Base-by-base conservation (phyloP, 23 tunicate genomes). In the Diplosoma virens region DNA sequence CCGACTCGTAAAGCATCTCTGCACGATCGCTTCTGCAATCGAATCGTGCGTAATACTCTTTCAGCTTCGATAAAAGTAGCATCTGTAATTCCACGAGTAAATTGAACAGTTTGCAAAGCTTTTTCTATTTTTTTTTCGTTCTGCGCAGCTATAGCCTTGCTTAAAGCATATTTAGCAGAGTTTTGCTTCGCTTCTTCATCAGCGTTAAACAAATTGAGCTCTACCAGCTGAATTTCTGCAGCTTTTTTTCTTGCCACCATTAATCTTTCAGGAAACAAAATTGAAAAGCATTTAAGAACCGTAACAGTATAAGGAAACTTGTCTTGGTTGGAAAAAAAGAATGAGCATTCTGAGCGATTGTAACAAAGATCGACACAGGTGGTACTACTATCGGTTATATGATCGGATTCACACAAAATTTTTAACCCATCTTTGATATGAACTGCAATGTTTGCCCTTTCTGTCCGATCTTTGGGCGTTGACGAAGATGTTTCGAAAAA, bases 181-280 rank as follows among this genome's bases (percentile, higher is more conserved):
- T 82, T 82, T 14, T 11, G 20, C n/a, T 45, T 45, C 24, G 63
- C 59, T 30, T 82, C 75, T 25, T 30, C 31, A 25, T 82, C 81
- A 6, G 72, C 81, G 29, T 61, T 14, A 21, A 37, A 58, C 34
- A 82, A 21, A 32, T 63, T 50, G 11, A 82, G 37, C 30, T 82
- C 87, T 0, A 66, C 87, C 24, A 82, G 46, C 30, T 58, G 52
- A 1, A 82, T 41, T 30, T 63, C 81, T n/a, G 87, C 87, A 1
- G 48, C 55, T 34, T 74, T 74, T 30, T 65, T 74, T 1, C 33
- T 18, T 6, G 47, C 58, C 23, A 24, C 28, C 25, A 82, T 59
- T 3, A 73, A 0, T 16, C 32, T 47, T 27, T 47, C 45, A 0
- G 87, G 87, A 73, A 82, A 82, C 30, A 82, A 31, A 29, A 7